phyloP scores from a whole-genome alignment of 2,888 invertebrate species.

The Resseliella maxima region DNA sequence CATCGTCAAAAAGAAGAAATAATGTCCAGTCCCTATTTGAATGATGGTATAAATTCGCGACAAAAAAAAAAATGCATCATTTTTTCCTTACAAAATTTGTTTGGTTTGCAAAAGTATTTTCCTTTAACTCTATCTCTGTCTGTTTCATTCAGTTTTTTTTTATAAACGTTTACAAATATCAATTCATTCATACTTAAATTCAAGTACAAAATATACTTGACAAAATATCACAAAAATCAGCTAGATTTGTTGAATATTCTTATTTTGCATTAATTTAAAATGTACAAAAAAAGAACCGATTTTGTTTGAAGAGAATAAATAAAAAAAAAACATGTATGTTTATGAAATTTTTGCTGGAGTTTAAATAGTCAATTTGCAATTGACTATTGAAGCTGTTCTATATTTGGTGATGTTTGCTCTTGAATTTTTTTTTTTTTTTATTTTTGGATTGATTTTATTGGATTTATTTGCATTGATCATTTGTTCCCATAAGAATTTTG shows the following conservation, averaged over 20 bases:
- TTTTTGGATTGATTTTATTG: too few species aligned
- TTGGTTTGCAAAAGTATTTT: background rate
- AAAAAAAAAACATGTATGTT: background rate
- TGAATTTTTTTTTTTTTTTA: background rate
- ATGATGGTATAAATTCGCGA: background rate
- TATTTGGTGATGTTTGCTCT: background rate
- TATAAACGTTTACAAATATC: background rate
- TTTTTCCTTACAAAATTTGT: background rate
- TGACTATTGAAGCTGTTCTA: background rate
- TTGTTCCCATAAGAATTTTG: too few species aligned
- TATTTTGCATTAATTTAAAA: background rate
- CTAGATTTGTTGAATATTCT: background rate
- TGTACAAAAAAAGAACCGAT: conserved; percentile 54
- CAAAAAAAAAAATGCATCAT: background rate
- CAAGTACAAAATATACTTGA: conserved; percentile 35
- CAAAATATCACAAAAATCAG: conserved; percentile 46
- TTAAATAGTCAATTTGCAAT: too few species aligned
- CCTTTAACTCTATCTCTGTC: background rate
- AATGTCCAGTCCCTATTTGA: too few species aligned
- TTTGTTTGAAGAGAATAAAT: background rate
- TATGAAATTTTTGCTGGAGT: background rate
- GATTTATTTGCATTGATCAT: too few species aligned
- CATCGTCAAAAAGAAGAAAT: too few species aligned
- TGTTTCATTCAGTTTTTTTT: background rate
- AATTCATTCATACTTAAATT: background rate